Evolutionary conservation across 2,113 vertebrate species (phyloP).

Genomic region (Lipophrys pholis): DNA sequence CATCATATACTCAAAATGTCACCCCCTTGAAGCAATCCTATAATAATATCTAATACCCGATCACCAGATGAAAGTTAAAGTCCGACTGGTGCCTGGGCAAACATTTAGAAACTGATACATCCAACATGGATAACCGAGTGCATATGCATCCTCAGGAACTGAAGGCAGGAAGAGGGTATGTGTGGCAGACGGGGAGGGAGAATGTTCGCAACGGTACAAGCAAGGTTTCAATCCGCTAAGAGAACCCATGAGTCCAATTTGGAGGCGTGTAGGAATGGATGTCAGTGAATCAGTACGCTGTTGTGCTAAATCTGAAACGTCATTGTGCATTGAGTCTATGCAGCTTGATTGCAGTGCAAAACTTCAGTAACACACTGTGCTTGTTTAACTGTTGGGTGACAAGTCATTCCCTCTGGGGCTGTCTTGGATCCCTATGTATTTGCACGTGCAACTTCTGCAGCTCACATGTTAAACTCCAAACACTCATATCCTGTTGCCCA

Average conservation of each 20-base stretch:
- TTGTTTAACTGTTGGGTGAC: background rate
- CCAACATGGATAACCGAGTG: background rate
- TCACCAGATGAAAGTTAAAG: background rate
- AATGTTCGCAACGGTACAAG: background rate
- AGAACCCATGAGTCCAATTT: background rate
- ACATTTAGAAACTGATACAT: slow-evolving; percentile 1
- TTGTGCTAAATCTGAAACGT: too few species aligned
- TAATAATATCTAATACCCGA: too few species aligned
- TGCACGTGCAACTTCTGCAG: background rate
- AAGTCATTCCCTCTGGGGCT: background rate
- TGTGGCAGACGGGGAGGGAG: slow-evolving; percentile 1
- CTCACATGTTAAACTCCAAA: background rate
- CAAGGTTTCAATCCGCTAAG: background rate
- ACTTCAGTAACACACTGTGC: too few species aligned
- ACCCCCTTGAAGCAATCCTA: too few species aligned
- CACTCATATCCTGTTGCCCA: slow-evolving; percentile 22
- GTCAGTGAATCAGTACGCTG: background rate
- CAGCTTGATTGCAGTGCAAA: background rate
- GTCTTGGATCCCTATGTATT: background rate
- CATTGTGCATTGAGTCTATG: background rate
- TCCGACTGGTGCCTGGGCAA: slow-evolving; percentile 12
- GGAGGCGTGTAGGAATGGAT: background rate
- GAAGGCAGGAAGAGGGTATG: slow-evolving; percentile 26
- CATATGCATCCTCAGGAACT: slow-evolving; percentile 32
- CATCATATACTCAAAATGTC: too few species aligned